Evolutionary conservation across 2,888 invertebrate species (phyloP), one percentile per base, ranked within the genome.

Genomic region (Taphrorychus bicolor): DNA sequence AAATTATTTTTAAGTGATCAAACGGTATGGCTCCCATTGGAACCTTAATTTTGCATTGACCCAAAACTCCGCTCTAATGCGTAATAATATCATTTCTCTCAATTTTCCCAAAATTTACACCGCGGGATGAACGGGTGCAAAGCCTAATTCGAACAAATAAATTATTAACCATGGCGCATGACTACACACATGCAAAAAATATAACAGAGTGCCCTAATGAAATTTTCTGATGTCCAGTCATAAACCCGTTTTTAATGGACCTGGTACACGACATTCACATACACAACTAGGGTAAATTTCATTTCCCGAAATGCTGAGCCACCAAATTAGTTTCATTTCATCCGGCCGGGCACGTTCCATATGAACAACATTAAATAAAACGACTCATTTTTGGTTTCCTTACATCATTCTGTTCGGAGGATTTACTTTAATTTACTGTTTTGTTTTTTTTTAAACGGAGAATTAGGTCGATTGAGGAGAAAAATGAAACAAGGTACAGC

Each of bases 291-390:
- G 45, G 45, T 45, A 51, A 51, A 51, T 51, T 51, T 51, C 51
- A 51, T 51, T 51, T 51, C 51, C 51, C 51, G 18, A 51, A 21
- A 51, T 51, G 51, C 51, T 22, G 32, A 24, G n/a, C 32, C 53
- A 24, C 23, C 24, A 57, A 57, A 57, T 57, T 57, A 41, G 42
- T 41, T 57, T 53, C 53, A 14, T 41, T 58, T 49, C 58, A 21
- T 41, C 17, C 42, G 52, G 42, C 65, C 21, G 42, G 58, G 57
- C 65, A 65, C 65, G 65, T 65, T 65, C 52, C 42, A 52, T 65
- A 65, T 58, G 59, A 65, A 65, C 65, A 65, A 24, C 58, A 65
- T 65, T 65, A 65, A 58, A 59, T 59, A 58, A 64, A 58, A 64
- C 54, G 57, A 58, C 24, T 22, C 63, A 56, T 57, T 64, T 58